phyloP scores from a whole-genome alignment of 2,888 invertebrate species.

The Callosobruchus maculatus region DNA sequence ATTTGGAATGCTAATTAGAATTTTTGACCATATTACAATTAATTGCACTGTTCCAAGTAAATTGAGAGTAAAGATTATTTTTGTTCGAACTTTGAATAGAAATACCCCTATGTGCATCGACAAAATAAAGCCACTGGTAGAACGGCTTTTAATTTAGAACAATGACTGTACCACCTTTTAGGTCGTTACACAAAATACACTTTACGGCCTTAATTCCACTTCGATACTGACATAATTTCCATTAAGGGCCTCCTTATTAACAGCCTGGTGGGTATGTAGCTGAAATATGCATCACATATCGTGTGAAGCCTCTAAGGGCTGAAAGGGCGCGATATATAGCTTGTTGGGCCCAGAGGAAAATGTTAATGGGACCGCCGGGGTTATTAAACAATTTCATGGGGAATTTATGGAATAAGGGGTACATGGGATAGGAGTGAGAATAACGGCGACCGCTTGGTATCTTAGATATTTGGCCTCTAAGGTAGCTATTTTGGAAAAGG shows the following conservation, averaged over 20 bases:
- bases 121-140: too few relatives aligned
- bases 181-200: not conserved
- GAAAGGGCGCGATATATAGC: conserved; percentile 33
- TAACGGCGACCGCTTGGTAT: not conserved
- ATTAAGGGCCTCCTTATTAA: not conserved
- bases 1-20: too few relatives aligned
- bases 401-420: not conserved
- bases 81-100: too few relatives aligned
- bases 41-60: too few relatives aligned
- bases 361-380: conserved; percentile 23
- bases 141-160: not conserved
- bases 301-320: not conserved
- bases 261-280: conserved; percentile 24
- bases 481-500: not conserved
- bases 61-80: too few relatives aligned
- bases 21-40: too few relatives aligned
- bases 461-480: not conserved
- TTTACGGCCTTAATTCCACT: not conserved
- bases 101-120: too few relatives aligned
- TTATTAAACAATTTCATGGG: conserved; percentile 14
- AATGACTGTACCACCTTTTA: not conserved
- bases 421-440: not conserved
- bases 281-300: conserved; percentile 25
- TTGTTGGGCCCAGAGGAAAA: conserved; percentile 34
- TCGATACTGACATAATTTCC: not conserved